Evolutionary conservation across 2,888 invertebrate species (phyloP).

Genomic region (Himalopsyche japonica): DNA sequence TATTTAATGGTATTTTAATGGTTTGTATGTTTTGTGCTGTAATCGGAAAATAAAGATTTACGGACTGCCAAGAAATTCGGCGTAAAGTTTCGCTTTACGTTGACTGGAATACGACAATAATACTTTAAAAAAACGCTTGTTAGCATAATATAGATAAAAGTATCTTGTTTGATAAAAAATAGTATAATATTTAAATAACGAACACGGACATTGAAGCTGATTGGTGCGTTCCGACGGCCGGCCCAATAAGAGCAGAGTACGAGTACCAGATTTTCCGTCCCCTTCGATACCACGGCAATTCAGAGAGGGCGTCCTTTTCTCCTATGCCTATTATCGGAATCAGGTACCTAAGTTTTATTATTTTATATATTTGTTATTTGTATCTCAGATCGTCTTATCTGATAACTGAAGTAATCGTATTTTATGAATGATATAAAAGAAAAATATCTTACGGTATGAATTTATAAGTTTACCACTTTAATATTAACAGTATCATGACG

Average conservation of each 20-base stretch:
- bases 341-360: constrained; percentile 26
- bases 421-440: neutral
- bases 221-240: constrained; percentile 31
- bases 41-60: neutral
- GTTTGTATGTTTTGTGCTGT: neutral
- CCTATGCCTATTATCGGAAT: constrained; percentile 35
- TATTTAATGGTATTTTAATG: neutral
- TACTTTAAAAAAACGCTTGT: neutral
- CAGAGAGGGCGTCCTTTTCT: constrained; percentile 35
- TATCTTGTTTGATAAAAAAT: constrained; percentile 11
- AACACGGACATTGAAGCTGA: constrained; percentile 32
- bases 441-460: neutral
- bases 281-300: constrained; percentile 11
- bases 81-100: neutral
- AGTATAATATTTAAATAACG: constrained; percentile 28
- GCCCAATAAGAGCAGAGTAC: constrained; percentile 23
- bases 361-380: neutral
- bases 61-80: neutral
- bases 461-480: no score
- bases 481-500: no score
- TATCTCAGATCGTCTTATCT: neutral
- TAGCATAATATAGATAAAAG: neutral
- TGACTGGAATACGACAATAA: neutral
- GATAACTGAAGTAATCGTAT: neutral
- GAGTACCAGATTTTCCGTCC: constrained; percentile 31